These are phyloP conservation scores for Phenacoccus solenopsis DNA, from an alignment of 1,140 invertebrate species.

Conservation along the genomic window DNA sequence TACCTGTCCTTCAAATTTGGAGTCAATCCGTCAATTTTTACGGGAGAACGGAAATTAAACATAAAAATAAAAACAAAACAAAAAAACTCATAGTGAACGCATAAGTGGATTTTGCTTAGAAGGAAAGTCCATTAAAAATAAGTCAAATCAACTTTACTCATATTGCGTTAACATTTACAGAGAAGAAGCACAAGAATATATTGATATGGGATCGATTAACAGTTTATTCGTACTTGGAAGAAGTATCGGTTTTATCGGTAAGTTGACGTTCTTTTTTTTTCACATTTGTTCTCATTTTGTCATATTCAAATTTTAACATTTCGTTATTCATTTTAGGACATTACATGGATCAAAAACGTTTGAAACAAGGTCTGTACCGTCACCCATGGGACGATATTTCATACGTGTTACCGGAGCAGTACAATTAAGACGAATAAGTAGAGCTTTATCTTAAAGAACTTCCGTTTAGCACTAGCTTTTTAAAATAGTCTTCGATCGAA, in stretches of 20 bases:
- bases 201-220: constrained; percentile 96
- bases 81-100: too few species aligned
- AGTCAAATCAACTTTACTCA: constrained; percentile 13
- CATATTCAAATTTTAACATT: too few species aligned
- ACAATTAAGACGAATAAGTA: constrained; percentile 31
- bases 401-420: constrained; percentile 83
- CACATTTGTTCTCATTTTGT: background rate
- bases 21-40: too few species aligned
- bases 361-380: constrained; percentile 97
- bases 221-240: constrained; percentile 95
- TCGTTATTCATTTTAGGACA: constrained; percentile 51
- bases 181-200: constrained; percentile 95
- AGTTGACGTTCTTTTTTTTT: constrained; percentile 27
- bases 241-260: constrained; percentile 96
- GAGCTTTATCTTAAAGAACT: background rate
- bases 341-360: constrained; percentile 94
- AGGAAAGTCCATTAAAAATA: too few species aligned
- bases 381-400: constrained; percentile 99
- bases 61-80: too few species aligned
- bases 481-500: background rate
- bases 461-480: background rate
- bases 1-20: too few species aligned
- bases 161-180: constrained; percentile 36
- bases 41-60: too few species aligned
- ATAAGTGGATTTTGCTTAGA: too few species aligned